Evolutionary conservation across 2,888 invertebrate genomes (phyloP), one percentile per base, ranked within the genome.

Genomic region (Parnassius smintheus): DNA sequence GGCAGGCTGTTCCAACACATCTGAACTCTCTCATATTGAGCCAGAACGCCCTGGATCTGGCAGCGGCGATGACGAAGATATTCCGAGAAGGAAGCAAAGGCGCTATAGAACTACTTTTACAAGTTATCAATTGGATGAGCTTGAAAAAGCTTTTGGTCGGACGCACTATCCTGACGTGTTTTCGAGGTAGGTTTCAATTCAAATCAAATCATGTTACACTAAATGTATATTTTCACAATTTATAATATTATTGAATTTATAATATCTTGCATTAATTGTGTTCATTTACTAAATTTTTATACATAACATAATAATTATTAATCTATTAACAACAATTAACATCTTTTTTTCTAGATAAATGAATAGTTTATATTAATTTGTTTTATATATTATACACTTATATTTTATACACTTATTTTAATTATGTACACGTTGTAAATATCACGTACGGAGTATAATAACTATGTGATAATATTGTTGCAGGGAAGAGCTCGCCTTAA

Each of bases 161-260:
- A 98, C 99, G 9, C 99, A 99, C 86, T 99, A 99, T 85, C 99
- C 98, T 53, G 99, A 99, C 87, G 98, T 99, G 8, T 99, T 99
- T 90, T 98, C 98, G 46, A 96, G 97, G 97, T 97, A 80, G 88
- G 49, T 49, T 49, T 49, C 46, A 12, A 3, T n/a, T 48, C 2
- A 18, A 18, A 18, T 18, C 18, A 18, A 18, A 18, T 18, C 18
- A 18, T 18, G 18, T 18, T 1, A 35, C 7, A 35, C 35, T 25
- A 25, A 2, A 25, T 25, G 2, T 25, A 7, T 4, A 35, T 35
- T 35, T 35, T 35, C 4, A 7, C 35, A 35, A 0, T 35, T 35
- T 35, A 35, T 35, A 25, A 25, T 25, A 25, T 4, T 35, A 35
- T 35, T 35, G 4, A 4, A 7, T 35, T 7, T 35, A 35, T 35